phyloP scores from a whole-genome alignment of 2,888 invertebrate species.

The Cremastinae sp. region DNA sequence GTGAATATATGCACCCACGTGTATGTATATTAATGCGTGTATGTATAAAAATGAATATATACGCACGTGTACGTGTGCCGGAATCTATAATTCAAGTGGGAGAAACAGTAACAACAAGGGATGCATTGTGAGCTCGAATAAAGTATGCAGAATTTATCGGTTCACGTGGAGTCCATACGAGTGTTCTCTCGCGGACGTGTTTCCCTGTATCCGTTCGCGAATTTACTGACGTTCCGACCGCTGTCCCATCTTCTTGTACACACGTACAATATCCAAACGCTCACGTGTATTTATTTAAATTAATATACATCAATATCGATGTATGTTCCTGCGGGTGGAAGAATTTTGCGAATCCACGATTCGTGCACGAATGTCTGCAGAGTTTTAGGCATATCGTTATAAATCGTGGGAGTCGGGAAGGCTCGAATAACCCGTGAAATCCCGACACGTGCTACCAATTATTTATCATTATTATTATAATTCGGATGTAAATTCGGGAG shows the following conservation, averaged over 20 bases:
- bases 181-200: constrained; percentile 33
- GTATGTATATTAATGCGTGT: constrained; percentile 18
- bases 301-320: too few relatives aligned
- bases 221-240: constrained; percentile 39
- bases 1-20: constrained; percentile 7
- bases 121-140: constrained; percentile 69
- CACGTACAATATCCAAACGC: background rate
- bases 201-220: constrained; percentile 48
- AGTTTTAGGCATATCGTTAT: too few relatives aligned
- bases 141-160: constrained; percentile 74
- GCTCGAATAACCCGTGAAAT: constrained; percentile 37
- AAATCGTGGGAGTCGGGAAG: constrained; percentile 10
- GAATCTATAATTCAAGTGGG: constrained; percentile 47
- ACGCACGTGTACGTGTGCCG: constrained; percentile 15
- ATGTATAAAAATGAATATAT: constrained; percentile 11
- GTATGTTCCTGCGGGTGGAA: background rate
- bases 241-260: constrained; percentile 13
- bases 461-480: constrained; percentile 52
- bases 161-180: constrained; percentile 34
- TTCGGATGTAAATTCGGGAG: constrained; percentile 36
- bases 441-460: constrained; percentile 39
- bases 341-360: background rate
- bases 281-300: background rate
- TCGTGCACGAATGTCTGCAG: background rate
- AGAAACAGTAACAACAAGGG: constrained; percentile 56